A percentile compares a stretch with the other conserved stretches of the same genome.
Evolutionary conservation across 1,140 invertebrate species (phyloP).

Genomic region (Gonioctena quinquepunctata): DNA sequence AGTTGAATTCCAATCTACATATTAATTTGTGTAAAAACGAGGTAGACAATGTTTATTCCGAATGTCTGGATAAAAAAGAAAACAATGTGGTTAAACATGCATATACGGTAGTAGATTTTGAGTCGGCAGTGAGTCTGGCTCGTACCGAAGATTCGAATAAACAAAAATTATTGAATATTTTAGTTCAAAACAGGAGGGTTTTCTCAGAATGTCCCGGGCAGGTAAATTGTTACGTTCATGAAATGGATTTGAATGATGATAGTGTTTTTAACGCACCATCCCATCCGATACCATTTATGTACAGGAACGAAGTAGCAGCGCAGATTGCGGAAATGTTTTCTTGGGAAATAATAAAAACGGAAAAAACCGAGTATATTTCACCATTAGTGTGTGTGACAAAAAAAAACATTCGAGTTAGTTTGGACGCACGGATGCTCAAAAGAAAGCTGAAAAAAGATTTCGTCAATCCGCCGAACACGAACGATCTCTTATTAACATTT

Average conservation of each 20-base stretch:
- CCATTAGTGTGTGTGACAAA: constrained; percentile 3
- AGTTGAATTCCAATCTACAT: too few relatives aligned
- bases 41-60: too few relatives aligned
- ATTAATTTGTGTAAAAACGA: too few relatives aligned
- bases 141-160: neutral
- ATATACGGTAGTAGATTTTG: too few relatives aligned
- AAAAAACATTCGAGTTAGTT: neutral
- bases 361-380: constrained; percentile 10
- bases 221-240: neutral
- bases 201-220: constrained; percentile 5
- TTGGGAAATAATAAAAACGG: neutral
- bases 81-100: too few relatives aligned
- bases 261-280: neutral
- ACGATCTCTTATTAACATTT: constrained; percentile 5
- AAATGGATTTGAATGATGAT: neutral
- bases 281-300: neutral
- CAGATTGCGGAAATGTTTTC: constrained; percentile 8
- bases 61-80: too few relatives aligned
- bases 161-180: neutral
- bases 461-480: neutral
- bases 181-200: neutral
- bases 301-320: neutral
- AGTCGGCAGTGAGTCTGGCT: too few relatives aligned
- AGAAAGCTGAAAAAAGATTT: constrained; percentile 1
- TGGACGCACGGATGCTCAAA: constrained; percentile 9